Conservation (phyloP, 1,140 invertebrate genomes). For the Sarcophaga bullata region DNA sequence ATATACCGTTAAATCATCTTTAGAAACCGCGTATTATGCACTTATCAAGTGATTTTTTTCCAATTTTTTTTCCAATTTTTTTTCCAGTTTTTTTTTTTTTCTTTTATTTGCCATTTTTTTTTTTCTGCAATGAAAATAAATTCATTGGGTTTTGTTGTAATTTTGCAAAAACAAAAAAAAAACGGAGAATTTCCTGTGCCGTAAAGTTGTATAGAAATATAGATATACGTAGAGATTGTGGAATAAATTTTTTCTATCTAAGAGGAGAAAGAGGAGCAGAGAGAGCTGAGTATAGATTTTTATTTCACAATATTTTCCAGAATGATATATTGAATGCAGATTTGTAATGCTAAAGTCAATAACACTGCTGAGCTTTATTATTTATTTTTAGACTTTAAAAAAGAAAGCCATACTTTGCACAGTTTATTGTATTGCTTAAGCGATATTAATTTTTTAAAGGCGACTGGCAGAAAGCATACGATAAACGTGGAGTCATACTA, state of each 20-base stretch:
- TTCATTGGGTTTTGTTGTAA: not conserved
- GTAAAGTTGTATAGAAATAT: not conserved
- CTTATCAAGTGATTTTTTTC: constrained; percentile 30
- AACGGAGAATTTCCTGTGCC: not conserved
- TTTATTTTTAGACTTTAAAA: constrained; percentile 12
- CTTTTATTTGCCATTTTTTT: not conserved
- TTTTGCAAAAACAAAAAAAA: not conserved
- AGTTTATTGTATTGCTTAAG: not conserved
- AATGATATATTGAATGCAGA: constrained; percentile 15
- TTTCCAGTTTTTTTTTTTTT: too few species aligned
- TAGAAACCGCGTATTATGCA: constrained; percentile 40
- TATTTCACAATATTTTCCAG: not conserved
- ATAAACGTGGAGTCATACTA: too few species aligned
- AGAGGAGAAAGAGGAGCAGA: not conserved
- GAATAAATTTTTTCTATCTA: too few species aligned
- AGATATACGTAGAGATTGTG: too few species aligned
- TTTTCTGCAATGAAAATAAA: not conserved
- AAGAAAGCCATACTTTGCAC: not conserved
- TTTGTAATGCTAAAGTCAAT: constrained; percentile 19
- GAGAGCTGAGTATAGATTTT: not conserved
- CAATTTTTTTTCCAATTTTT: too few species aligned
- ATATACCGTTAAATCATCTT: constrained; percentile 36
- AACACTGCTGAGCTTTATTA: not conserved
- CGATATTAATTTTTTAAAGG: not conserved
- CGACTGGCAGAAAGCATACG: too few species aligned